Base-by-base conservation (phyloP, 2,797 vertebrate species). In the Philypnodon macrostomus region DNA sequence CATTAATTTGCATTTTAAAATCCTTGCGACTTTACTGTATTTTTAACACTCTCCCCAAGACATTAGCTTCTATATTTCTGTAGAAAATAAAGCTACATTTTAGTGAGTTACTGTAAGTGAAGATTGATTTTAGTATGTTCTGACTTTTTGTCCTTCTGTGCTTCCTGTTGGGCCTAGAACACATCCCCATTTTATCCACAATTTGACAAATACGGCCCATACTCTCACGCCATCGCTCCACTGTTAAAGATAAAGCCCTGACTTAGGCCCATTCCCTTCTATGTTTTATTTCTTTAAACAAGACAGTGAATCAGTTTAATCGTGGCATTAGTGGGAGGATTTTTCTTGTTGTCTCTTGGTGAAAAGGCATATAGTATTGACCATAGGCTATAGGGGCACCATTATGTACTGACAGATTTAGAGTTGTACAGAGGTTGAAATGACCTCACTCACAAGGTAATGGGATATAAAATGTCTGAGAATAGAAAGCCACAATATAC, bases 111-210 rank as follows among this genome's bases (percentile, higher is more conserved):
- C 83, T 71, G 57, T 88, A 69, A 75, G 89, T 77, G 68, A 67
- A 88, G 83, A 86, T 79, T 76, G 74, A 74, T 87, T 76, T 74
- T 72, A 69, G 72, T 75, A 79, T 89, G 76, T 88, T 89, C 83
- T 75, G 89, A 91, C 90, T 85, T 91, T 92, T 89, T 91, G 88
- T 94, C 86, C 88, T 66, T 45, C 40, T 49, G 77, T 70, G 73
- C 85, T 92, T 95, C 92, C 92, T 92, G 85, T 81, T 64, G 56
- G 53, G 57, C 67, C 58, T 31, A 47, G 60, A 53, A 58, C 33
- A 47, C 47, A 53, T 67, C 53, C 61, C 61, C 32, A 35, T 39
- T 67, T 68, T 5, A 47, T 75, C 66, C 58, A 47, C 56, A 53
- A 36, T 65, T 75, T 77, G 62, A 69, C 40, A 40, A 36, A 44